Conservation (phyloP, 1,140 invertebrate species). For the Whitmania pigra region DNA sequence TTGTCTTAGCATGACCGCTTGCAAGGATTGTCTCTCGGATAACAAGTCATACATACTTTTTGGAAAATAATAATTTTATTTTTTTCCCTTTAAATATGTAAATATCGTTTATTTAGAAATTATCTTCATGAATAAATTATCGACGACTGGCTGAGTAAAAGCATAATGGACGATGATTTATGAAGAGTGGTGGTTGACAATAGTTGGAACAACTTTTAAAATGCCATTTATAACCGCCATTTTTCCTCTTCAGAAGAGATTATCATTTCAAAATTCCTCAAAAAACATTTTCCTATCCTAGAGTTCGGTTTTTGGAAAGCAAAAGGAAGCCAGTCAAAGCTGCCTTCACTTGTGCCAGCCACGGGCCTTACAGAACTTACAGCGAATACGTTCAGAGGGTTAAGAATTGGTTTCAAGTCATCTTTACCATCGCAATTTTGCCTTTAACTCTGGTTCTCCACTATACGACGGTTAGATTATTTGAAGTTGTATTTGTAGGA, state of each 20-base stretch:
- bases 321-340: slow-evolving; percentile 31
- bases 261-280: too few species aligned
- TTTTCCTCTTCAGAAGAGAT: too few species aligned
- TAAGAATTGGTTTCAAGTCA: slow-evolving; percentile 41
- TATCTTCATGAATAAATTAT: too few species aligned
- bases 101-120: too few species aligned
- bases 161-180: too few species aligned
- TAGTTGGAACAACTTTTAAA: too few species aligned
- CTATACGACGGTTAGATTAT: slow-evolving; percentile 30
- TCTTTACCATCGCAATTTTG: slow-evolving; percentile 33
- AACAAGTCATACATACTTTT: slow-evolving; percentile 35
- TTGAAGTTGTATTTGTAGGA: background rate
- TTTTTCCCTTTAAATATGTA: background rate
- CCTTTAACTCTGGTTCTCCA: slow-evolving; percentile 38
- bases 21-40: slow-evolving; percentile 34
- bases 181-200: too few species aligned
- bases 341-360: slow-evolving; percentile 35
- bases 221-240: too few species aligned
- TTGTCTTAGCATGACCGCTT: slow-evolving; percentile 39
- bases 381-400: slow-evolving; percentile 34
- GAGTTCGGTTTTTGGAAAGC: slow-evolving; percentile 18
- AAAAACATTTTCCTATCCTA: background rate
- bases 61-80: slow-evolving; percentile 11
- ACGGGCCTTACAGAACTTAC: slow-evolving; percentile 39
- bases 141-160: too few species aligned